A percentile compares a stretch with the other conserved stretches of the same genome.
These are phyloP conservation scores for Drosophila cardini DNA, from an alignment of 1,140 invertebrate species.

Conservation along the genomic window DNA sequence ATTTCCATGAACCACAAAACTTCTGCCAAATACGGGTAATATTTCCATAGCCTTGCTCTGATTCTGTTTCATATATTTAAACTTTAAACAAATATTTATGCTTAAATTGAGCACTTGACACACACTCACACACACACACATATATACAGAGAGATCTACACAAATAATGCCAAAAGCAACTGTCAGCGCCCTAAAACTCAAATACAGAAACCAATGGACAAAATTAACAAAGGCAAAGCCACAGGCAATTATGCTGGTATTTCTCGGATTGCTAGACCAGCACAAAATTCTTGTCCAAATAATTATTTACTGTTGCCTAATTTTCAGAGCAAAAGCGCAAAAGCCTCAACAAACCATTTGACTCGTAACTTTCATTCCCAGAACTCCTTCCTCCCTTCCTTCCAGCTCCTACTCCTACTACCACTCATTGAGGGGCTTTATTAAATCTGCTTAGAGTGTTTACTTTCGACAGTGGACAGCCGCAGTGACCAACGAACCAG, in stretches of 20 bases:
- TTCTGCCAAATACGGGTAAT: slow-evolving; percentile 2
- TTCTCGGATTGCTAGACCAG: neutral
- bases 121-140: neutral
- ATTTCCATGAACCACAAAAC: slow-evolving; percentile 17
- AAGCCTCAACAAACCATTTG: slow-evolving; percentile 64
- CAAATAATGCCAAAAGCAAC: neutral
- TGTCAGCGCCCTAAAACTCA: slow-evolving; percentile 1
- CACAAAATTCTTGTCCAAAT: slow-evolving; percentile 52
- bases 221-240: slow-evolving; percentile 39
- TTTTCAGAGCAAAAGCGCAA: slow-evolving; percentile 40
- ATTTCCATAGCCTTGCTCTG: slow-evolving; percentile 1
- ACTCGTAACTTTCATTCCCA: slow-evolving; percentile 54
- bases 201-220: slow-evolving; percentile 30
- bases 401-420: neutral
- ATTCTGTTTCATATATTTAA: slow-evolving; percentile 8
- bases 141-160: too few species aligned
- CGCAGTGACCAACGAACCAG: slow-evolving; percentile 51
- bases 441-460: slow-evolving; percentile 68
- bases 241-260: slow-evolving; percentile 46
- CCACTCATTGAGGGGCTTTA: slow-evolving; percentile 20
- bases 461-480: slow-evolving; percentile 71
- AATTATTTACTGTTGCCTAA: slow-evolving; percentile 68
- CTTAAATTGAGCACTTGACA: slow-evolving; percentile 22
- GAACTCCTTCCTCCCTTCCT: neutral
- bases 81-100: slow-evolving; percentile 24